A percentile compares a stretch with the other conserved stretches of the same genome.
Conservation (phyloP, 1,140 invertebrate genomes). For the Drosophila melanogaster region Release_6_plus_ISO1_MT NT_037436.4:18439001-18439500, state of each 20-base stretch:
- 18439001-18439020: constrained; percentile 53
- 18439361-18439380: constrained; percentile 62
- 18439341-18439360: constrained; percentile 55
- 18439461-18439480: constrained; percentile 61
- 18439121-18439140: constrained; percentile 30
- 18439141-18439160: constrained; percentile 28
- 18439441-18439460: constrained; percentile 78
- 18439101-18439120: constrained; percentile 21
- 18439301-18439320: constrained; percentile 44
- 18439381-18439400: constrained; percentile 40
- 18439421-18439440: constrained; percentile 80
- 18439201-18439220: constrained; percentile 70
- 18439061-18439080: constrained; percentile 17
- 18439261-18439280: constrained; percentile 44
- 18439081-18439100: background rate
- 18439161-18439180: constrained; percentile 48
- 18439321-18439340: constrained; percentile 35
- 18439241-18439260: constrained; percentile 63
- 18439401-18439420: constrained; percentile 42
- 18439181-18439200: constrained; percentile 51
- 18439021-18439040: constrained; percentile 74
- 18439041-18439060: constrained; percentile 28
- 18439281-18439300: constrained; percentile 44
- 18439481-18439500: constrained; percentile 1
- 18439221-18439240: constrained; percentile 81